Conservation (phyloP, 2,797 vertebrate species). For the Carduelis carduelis region DNA sequence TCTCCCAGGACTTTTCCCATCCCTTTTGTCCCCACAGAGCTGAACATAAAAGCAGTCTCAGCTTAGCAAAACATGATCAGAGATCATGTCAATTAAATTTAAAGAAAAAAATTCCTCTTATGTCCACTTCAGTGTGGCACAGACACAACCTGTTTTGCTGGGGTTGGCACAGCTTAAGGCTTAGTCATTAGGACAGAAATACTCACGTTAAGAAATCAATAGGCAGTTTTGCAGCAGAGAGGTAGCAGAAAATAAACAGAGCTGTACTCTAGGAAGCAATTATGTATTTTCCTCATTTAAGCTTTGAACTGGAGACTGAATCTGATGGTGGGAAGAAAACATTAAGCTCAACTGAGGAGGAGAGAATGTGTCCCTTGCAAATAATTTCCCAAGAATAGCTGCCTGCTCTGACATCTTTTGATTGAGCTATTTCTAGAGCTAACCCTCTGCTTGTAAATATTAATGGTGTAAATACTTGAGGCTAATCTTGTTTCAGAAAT, state of each 20-base stretch:
- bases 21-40: background rate
- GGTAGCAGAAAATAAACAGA: conserved; percentile 6
- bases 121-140: background rate
- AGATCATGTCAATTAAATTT: background rate
- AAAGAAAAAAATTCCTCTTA: background rate
- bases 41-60: background rate
- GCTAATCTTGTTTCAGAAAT: conserved; percentile 49
- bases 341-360: background rate
- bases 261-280: background rate
- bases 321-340: background rate
- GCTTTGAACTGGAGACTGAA: background rate
- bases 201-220: background rate
- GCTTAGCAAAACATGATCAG: rapidly evolving
- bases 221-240: conserved; percentile 9
- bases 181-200: conserved; percentile 7
- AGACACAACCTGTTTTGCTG: background rate
- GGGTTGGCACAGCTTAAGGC: background rate
- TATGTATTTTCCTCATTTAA: background rate
- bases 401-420: conserved; percentile 21
- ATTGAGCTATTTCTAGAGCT: conserved; percentile 45
- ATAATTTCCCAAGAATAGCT: conserved; percentile 14
- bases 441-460: conserved; percentile 39
- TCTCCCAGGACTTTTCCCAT: background rate
- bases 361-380: background rate
- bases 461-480: background rate